These are phyloP conservation scores for Trichosurus vulpecula DNA, from an alignment of 2,797 vertebrate genomes.

Conservation along the genomic window DNA sequence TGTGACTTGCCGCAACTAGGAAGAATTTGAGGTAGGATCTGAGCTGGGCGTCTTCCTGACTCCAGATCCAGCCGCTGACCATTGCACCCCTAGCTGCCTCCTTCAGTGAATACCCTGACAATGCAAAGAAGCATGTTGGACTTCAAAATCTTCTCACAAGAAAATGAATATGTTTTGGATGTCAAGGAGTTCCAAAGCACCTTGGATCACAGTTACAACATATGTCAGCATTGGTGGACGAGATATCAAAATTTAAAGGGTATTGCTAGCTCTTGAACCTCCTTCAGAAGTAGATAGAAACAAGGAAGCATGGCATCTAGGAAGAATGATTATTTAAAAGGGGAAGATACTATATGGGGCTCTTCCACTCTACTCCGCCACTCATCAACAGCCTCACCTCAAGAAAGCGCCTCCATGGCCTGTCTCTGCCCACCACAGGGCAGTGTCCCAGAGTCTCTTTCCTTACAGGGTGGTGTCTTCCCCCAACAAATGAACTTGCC, in stretches of 20 bases:
- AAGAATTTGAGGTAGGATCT: neutral
- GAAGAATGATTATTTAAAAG: neutral
- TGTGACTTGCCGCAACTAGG: neutral
- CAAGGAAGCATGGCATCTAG: neutral
- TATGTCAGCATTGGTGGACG: neutral
- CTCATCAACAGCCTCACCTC: neutral
- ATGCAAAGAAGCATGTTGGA: neutral
- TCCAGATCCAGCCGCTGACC: neutral
- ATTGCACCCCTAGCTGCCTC: neutral
- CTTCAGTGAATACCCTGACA: neutral
- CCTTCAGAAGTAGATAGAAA: neutral
- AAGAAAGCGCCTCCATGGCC: neutral
- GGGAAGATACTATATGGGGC: neutral
- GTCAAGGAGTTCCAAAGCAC: neutral
- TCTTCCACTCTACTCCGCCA: neutral
- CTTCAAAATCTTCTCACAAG: neutral
- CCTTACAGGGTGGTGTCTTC: neutral
- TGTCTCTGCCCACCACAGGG: neutral
- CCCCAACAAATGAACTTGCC: neutral
- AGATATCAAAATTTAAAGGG: neutral
- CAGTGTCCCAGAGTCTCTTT: neutral
- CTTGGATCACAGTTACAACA: neutral
- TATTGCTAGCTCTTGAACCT: neutral
- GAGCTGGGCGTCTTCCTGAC: neutral
- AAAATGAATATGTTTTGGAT: neutral